phyloP scores from a whole-genome alignment of 2,113 vertebrate genomes.

The Clinocottus analis region DNA sequence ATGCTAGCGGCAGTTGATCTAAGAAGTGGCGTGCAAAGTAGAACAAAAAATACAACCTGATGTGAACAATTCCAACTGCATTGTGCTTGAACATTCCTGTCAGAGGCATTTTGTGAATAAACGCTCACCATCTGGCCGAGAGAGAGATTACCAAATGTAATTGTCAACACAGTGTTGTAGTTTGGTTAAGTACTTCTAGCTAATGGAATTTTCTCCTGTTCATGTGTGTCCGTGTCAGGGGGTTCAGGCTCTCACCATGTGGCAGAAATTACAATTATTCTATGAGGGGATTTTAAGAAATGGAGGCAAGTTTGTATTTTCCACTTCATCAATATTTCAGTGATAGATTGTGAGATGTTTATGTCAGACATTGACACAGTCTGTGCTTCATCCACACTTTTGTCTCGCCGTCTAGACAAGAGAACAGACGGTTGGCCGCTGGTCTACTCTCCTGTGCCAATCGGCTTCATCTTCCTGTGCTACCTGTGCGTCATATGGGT shows the following conservation, averaged over 20 bases:
- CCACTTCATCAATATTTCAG: background rate
- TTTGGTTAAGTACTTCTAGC: background rate
- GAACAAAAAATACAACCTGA: background rate
- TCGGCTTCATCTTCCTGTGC: conserved; percentile 68
- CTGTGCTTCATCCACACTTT: background rate
- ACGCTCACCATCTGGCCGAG: background rate
- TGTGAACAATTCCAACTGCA: background rate
- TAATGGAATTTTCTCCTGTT: conserved; percentile 9
- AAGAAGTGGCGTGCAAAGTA: background rate
- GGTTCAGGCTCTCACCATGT: conserved; percentile 52
- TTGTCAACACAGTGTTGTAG: background rate
- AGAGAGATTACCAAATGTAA: background rate
- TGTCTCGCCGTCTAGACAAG: conserved; percentile 70
- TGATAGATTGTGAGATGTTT: background rate
- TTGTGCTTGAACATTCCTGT: background rate
- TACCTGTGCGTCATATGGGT: conserved; percentile 71
- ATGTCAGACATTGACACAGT: background rate
- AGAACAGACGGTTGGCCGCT: conserved; percentile 78
- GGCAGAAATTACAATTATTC: conserved; percentile 75
- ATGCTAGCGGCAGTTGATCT: background rate
- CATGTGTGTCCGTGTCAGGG: conserved; percentile 40
- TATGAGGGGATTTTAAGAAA: conserved; percentile 77
- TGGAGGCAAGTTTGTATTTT: conserved; percentile 69
- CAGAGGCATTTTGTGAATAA: background rate
- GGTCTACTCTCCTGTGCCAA: conserved; percentile 72